Conservation (phyloP, 2,888 invertebrate genomes). For the Xylota sylvarum region DNA sequence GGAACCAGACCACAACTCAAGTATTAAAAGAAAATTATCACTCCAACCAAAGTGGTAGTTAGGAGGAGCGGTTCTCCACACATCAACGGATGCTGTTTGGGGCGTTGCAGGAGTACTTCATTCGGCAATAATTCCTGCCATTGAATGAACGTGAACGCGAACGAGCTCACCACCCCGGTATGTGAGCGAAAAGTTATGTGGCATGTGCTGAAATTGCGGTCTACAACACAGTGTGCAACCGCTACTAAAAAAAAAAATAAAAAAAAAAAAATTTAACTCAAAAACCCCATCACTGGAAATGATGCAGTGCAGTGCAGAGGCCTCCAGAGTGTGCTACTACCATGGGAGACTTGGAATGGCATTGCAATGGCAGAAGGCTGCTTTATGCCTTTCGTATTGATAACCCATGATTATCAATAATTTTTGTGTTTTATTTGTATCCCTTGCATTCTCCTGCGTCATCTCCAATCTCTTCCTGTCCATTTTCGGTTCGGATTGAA, state of each 20-base stretch:
- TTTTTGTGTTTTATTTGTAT: constrained; percentile 60
- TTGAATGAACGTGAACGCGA: constrained; percentile 60
- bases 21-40: constrained; percentile 75
- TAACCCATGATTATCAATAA: constrained; percentile 76
- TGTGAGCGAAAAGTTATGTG: constrained; percentile 64
- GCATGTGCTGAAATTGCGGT: constrained; percentile 76
- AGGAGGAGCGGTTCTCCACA: constrained; percentile 67
- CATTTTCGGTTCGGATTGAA: constrained; percentile 34
- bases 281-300: constrained; percentile 31
- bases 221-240: constrained; percentile 26
- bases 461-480: constrained; percentile 10
- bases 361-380: constrained; percentile 66
- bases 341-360: constrained; percentile 37
- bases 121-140: constrained; percentile 74
- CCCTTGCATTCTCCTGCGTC: not conserved
- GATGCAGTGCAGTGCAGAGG: constrained; percentile 3
- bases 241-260: too few species aligned
- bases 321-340: not conserved
- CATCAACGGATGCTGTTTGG: constrained; percentile 72
- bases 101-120: constrained; percentile 73
- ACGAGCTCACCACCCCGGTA: constrained; percentile 25
- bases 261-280: too few species aligned
- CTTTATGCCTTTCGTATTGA: constrained; percentile 72
- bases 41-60: constrained; percentile 72
- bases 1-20: constrained; percentile 55